Evolutionary conservation across 2,797 vertebrate genomes (phyloP).

Genomic region (Pelobates cultripes): DNA sequence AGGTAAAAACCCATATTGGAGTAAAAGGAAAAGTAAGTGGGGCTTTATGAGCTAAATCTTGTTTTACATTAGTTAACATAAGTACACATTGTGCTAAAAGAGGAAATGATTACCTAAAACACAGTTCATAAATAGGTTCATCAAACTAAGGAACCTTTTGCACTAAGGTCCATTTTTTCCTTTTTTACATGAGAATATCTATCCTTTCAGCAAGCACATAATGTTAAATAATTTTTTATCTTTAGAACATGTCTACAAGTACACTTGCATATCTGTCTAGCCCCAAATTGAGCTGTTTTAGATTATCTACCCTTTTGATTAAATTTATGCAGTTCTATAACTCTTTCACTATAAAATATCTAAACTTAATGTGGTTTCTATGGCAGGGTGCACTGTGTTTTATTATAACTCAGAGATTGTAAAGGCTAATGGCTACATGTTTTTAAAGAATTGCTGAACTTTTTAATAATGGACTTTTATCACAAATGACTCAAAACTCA

Average conservation of each 20-base stretch:
- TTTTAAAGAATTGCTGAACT: neutral
- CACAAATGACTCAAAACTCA: neutral
- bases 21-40: too few relatives aligned
- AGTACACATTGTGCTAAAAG: too few relatives aligned
- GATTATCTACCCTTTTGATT: neutral
- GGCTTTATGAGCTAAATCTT: too few relatives aligned
- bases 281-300: conserved; percentile 3
- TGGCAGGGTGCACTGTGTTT: conserved; percentile 4
- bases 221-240: neutral
- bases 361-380: conserved; percentile 5
- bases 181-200: neutral
- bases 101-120: too few relatives aligned
- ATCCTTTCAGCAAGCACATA: neutral
- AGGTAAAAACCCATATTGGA: too few relatives aligned
- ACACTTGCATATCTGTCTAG: conserved; percentile 2
- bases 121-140: too few relatives aligned
- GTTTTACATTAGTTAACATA: too few relatives aligned
- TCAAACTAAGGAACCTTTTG: too few relatives aligned
- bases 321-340: conserved; percentile 2
- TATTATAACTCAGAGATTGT: neutral
- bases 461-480: neutral
- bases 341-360: conserved; percentile 8
- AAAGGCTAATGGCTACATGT: conserved; percentile 3
- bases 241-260: neutral
- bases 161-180: too few relatives aligned